Evolutionary conservation across 2,888 invertebrate species (phyloP), one percentile per base, ranked within the genome.

Genomic region (Epirrita christyi): DNA sequence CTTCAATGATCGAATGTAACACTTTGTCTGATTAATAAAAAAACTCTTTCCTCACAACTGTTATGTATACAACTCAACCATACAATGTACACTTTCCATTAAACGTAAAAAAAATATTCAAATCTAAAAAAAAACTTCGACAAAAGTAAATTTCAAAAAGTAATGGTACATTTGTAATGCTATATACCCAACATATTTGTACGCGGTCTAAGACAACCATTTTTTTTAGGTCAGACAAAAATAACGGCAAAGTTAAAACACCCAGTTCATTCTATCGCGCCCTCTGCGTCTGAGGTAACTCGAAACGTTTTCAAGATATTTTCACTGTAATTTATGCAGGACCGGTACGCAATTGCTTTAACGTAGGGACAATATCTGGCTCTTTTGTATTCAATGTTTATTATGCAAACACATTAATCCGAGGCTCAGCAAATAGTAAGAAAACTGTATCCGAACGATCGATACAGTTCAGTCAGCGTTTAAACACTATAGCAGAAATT

Each of bases 401-500:
- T 66, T 55, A 56, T 63, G 64, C 66, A 67, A 69, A 71, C 68
- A 68, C 60, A 64, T 66, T 68, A 68, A 68, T 68, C 63, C 60
- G 55, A 44, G 56, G 45, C 59, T 63, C 57, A 44, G 55, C 61
- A 66, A 64, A 65, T 55, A 67, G 59, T 59, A 55, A 44, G 55
- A 58, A 52, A 29, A 47, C 38, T 59, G 43, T 50, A 43, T 21
- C 21, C 21, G 21, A 56, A 40, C 40, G 53, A 63, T 56, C 53
- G 57, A 59, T 48, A 49, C 46, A 47, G 51, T 61, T 58, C 37
- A 55, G 47, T 55, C 38, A 42, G 43, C 54, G 28, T 38, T 46
- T 9, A 14, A 47, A 41, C 42, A 38, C 50, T 46, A 14, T 41
- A 13, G 8, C 13, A 36, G 9, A 27, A 27, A 14, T 42, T 38